Percentiles rank a stretch among this genome's conserved stretches.
Evolutionary conservation across 1,140 invertebrate genomes (phyloP).

Genomic region (Trypoxylus dichotomus): DNA sequence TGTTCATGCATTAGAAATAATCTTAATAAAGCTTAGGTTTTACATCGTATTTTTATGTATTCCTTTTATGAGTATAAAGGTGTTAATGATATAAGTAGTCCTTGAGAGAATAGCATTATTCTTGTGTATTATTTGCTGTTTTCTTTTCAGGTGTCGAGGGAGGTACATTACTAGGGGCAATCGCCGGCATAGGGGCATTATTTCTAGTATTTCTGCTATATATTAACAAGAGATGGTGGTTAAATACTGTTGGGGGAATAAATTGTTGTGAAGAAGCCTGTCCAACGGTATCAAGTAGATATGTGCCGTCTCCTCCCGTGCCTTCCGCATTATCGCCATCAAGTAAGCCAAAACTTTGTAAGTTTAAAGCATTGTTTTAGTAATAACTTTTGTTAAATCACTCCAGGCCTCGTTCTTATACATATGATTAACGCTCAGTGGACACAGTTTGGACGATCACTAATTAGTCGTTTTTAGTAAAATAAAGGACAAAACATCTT

Average conservation of each 20-base stretch:
- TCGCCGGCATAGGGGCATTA: slow-evolving; percentile 72
- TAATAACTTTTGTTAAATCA: too few species aligned
- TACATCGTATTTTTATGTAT: too few species aligned
- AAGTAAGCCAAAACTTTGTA: slow-evolving; percentile 48
- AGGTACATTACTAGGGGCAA: slow-evolving; percentile 74
- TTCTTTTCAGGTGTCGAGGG: slow-evolving; percentile 70
- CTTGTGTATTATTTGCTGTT: background rate
- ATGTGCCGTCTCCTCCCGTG: slow-evolving; percentile 56
- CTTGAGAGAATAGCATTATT: too few species aligned
- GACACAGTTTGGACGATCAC: too few species aligned
- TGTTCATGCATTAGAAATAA: too few species aligned
- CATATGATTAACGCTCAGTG: too few species aligned
- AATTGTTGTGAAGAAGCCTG: slow-evolving; percentile 63
- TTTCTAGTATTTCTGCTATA: slow-evolving; percentile 79
- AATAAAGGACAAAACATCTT: too few species aligned
- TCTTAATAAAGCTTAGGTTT: too few species aligned
- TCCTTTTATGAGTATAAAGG: too few species aligned
- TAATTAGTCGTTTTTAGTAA: too few species aligned
- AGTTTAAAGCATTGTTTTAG: slow-evolving; percentile 20
- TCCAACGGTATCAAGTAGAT: slow-evolving; percentile 54
- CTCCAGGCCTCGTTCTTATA: too few species aligned
- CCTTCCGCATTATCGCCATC: slow-evolving; percentile 39
- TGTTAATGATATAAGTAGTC: too few species aligned
- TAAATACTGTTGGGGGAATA: slow-evolving; percentile 59
- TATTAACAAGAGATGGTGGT: slow-evolving; percentile 76